Percentiles rank a stretch among this genome's conserved stretches.
Conservation (phyloP, 2,888 invertebrate genomes). For the Drosophila paracracens region DNA sequence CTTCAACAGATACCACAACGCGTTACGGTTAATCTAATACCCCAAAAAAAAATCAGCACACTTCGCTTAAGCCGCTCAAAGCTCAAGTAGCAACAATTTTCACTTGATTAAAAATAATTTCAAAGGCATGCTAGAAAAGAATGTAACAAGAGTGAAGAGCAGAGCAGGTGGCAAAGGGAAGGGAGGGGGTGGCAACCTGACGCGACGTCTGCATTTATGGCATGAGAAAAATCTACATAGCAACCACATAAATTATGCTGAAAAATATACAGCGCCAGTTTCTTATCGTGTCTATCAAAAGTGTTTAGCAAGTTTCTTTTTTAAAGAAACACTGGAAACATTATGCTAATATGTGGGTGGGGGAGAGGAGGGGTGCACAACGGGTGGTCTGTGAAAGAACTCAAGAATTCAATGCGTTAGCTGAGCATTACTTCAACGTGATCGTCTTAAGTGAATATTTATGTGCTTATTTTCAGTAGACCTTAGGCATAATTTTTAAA, state of each 20-base stretch:
- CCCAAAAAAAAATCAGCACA: neutral
- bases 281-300: conserved; percentile 81
- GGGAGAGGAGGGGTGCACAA: conserved; percentile 14
- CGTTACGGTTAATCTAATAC: neutral
- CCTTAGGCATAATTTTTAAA: conserved; percentile 65
- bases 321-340: conserved; percentile 73
- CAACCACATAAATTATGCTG: conserved; percentile 76
- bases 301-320: conserved; percentile 78
- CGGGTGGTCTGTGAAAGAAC: conserved; percentile 33
- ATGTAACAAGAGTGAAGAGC: conserved; percentile 12
- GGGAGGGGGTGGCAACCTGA: neutral
- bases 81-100: conserved; percentile 45
- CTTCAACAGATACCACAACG: neutral
- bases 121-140: conserved; percentile 7
- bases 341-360: conserved; percentile 73
- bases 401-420: conserved; percentile 14
- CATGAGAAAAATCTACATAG: conserved; percentile 57
- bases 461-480: conserved; percentile 50
- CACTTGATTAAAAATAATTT: conserved; percentile 69
- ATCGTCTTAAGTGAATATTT: conserved; percentile 31
- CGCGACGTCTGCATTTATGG: conserved; percentile 19
- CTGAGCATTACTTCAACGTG: conserved; percentile 5
- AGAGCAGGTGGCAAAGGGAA: conserved; percentile 7
- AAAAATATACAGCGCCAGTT: conserved; percentile 73
- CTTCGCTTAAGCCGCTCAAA: conserved; percentile 41